Percentiles rank a stretch among this genome's conserved stretches.
phyloP scores from a whole-genome alignment of 2,797 vertebrate species.

The Myripristis murdjan region DNA sequence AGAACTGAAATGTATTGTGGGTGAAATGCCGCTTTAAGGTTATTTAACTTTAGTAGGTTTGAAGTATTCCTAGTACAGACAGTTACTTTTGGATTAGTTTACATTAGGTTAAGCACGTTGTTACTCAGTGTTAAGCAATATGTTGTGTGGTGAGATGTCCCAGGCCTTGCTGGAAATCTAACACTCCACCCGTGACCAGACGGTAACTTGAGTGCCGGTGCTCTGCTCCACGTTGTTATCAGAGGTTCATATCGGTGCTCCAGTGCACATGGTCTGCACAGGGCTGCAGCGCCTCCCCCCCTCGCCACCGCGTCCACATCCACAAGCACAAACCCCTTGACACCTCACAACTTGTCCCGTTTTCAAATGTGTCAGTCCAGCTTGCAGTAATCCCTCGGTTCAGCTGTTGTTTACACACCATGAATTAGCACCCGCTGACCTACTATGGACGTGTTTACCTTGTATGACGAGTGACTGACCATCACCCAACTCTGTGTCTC shows the following conservation, averaged over 20 bases:
- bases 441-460: conserved; percentile 2
- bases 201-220: conserved; percentile 37
- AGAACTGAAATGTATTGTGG: no score
- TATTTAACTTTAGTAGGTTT: not conserved
- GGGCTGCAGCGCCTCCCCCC: no score
- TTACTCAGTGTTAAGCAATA: conserved; percentile 61
- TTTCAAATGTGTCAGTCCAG: not conserved
- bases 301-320: no score
- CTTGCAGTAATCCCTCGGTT: conserved; percentile 8
- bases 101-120: conserved; percentile 22
- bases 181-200: conserved; percentile 51
- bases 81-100: conserved; percentile 62
- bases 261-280: not conserved
- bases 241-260: conserved; percentile 6
- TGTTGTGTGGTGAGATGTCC: conserved; percentile 35
- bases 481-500: conserved; percentile 2
- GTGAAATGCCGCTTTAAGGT: not conserved
- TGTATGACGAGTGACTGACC: conserved; percentile 13
- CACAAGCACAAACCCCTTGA: not conserved
- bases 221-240: conserved; percentile 25
- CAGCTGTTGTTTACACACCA: conserved; percentile 75
- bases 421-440: conserved; percentile 57
- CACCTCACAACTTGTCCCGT: not conserved
- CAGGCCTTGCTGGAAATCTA: conserved; percentile 43
- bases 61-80: conserved; percentile 21